These are phyloP conservation scores for Tachina grossa DNA, from an alignment of 2,888 invertebrate genomes.

Conservation along the genomic window DNA sequence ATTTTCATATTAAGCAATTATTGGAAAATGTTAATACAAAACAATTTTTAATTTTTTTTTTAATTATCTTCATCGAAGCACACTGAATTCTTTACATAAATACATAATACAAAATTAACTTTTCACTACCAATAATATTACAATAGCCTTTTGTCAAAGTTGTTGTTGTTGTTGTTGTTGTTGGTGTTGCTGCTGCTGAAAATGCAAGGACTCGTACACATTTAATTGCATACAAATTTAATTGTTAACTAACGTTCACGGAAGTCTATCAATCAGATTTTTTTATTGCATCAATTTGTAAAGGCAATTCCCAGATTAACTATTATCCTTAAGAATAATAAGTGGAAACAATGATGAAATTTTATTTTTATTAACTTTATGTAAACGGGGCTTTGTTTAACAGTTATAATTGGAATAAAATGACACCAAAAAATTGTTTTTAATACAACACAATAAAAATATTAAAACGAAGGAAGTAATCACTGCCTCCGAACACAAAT, in stretches of 20 bases:
- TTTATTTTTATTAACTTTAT: background rate
- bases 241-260: background rate
- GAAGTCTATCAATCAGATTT: slow-evolving; percentile 8
- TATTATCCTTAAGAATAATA: slow-evolving; percentile 1
- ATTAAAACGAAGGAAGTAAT: background rate
- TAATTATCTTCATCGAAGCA: no score
- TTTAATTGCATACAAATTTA: background rate
- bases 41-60: no score
- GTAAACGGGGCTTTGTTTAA: background rate
- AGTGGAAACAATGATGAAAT: slow-evolving; percentile 2
- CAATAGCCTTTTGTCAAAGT: no score
- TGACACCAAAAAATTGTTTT: background rate
- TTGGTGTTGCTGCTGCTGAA: no score
- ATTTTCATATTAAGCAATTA: no score
- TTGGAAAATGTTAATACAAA: no score
- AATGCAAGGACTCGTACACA: background rate
- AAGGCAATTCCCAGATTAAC: slow-evolving; percentile 28
- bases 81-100: no score
- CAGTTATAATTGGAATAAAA: no score
- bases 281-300: slow-evolving; percentile 20
- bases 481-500: background rate
- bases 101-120: no score
- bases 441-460: background rate
- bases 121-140: no score
- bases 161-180: no score